These are phyloP conservation scores for Microctenopoma steveboyesi DNA, from an alignment of 2,797 vertebrate species.

Conservation along the genomic window DNA sequence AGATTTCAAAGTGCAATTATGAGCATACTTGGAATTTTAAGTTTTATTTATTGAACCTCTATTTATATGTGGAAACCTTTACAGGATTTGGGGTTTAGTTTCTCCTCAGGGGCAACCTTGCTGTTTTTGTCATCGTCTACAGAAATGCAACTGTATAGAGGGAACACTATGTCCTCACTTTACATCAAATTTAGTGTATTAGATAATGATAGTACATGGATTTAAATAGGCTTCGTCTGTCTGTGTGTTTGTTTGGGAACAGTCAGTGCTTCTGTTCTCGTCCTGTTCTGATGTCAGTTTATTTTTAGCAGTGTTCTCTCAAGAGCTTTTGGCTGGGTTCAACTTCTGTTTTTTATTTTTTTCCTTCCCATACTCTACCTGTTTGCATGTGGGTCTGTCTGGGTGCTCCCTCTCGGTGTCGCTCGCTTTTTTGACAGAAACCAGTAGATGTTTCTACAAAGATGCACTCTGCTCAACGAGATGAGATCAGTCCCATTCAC, in stretches of 20 bases:
- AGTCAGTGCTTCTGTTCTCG: conserved; percentile 66
- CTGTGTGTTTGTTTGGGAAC: conserved; percentile 58
- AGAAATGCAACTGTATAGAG: conserved; percentile 4
- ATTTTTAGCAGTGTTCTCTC: conserved; percentile 76
- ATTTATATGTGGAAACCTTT: background rate
- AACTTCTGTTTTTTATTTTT: conserved; percentile 64
- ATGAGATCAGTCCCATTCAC: conserved; percentile 38
- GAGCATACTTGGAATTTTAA: background rate
- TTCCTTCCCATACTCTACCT: conserved; percentile 65
- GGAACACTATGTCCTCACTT: conserved; percentile 5
- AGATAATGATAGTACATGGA: conserved; percentile 29
- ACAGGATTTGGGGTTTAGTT: background rate
- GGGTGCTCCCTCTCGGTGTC: conserved; percentile 24
- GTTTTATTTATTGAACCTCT: background rate
- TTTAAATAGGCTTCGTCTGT: conserved; percentile 45
- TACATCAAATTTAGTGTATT: conserved; percentile 13
- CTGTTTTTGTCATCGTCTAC: background rate
- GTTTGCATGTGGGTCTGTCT: conserved; percentile 34
- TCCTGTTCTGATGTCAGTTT: conserved; percentile 63
- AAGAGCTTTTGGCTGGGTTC: conserved; percentile 69
- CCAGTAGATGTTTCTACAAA: conserved; percentile 8
- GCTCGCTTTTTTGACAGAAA: conserved; percentile 43
- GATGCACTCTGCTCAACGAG: conserved; percentile 22
- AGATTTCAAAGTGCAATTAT: background rate
- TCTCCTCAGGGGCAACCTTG: conserved; percentile 9